These are phyloP conservation scores for Platypus cylindrus DNA, from an alignment of 2,888 invertebrate species.

Conservation along the genomic window DNA sequence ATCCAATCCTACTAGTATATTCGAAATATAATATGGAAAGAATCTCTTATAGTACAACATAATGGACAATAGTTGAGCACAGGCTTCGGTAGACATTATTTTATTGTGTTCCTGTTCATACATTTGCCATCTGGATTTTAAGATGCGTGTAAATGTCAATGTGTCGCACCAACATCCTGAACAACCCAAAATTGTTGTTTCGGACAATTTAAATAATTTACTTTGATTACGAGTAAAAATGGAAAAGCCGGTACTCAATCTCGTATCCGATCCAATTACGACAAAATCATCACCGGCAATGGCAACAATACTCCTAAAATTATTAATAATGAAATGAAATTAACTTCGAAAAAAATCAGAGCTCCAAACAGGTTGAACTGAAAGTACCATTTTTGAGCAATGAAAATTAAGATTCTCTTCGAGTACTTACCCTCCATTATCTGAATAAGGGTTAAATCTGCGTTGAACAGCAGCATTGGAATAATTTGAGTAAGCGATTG, in stretches of 20 bases:
- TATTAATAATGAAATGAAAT: background rate
- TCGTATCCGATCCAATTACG: conserved; percentile 89
- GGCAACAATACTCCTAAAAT: conserved; percentile 78
- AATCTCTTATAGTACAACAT: conserved; percentile 93
- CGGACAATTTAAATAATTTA: conserved; percentile 73
- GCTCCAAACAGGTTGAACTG: conserved; percentile 13
- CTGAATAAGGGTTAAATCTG: conserved; percentile 56
- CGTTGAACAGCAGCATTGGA: conserved; percentile 32
- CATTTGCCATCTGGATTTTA: conserved; percentile 85
- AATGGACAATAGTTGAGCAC: conserved; percentile 92
- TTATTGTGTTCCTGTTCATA: conserved; percentile 91
- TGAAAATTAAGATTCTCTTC: background rate
- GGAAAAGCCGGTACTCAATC: conserved; percentile 80
- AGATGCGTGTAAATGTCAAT: conserved; percentile 71
- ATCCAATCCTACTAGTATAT: conserved; percentile 88
- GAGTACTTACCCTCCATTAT: conserved; percentile 59
- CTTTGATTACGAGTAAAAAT: conserved; percentile 82
- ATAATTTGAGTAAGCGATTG: conserved; percentile 31
- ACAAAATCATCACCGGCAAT: conserved; percentile 93
- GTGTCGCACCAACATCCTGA: conserved; percentile 98
- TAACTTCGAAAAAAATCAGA: conserved; percentile 6
- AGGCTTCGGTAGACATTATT: conserved; percentile 80
- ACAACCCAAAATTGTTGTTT: conserved; percentile 80
- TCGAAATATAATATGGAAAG: conserved; percentile 96
- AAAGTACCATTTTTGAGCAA: background rate